Evolutionary conservation across 2,888 invertebrate species (phyloP), one percentile per base, ranked within the genome.

Genomic region (Chloromyia formosa): DNA sequence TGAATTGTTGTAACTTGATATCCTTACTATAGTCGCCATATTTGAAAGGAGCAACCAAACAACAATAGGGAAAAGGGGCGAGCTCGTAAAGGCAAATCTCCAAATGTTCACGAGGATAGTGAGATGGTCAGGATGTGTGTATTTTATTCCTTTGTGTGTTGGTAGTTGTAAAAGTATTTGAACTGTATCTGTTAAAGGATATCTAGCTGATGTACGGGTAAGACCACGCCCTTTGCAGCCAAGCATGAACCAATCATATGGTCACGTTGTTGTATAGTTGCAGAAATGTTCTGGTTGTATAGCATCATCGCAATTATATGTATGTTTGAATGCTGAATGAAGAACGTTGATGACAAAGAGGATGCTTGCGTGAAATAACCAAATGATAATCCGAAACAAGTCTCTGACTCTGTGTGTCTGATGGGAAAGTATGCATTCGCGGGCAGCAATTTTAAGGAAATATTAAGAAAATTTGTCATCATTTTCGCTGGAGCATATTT

Each of bases 1-100:
- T 62, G 62, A 62, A 62, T 62, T 62, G 62, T 62, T 62, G 62
- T 40, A 62, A 62, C 16, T 14, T 27, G 62, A 62, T 62, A 62
- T 40, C 16, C 16, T 35, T 40, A 62, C 40, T 35, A n/a, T 12
- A 62, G 56, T 27, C 62, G 62, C 62, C 62, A 62, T 62, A 40
- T 62, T 62, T 35, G 7, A 61, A 61, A 61, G 27, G 62, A 62
- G 27, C 62, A 16, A 40, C 62, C 7, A 62, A 16, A 12, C 62
- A 60, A 20, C 18, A 56, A 56, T 20, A 16, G 16, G 20, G 16
- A 23, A 23, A 23, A 23, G 23, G 60, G 23, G 23, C 60, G 23
- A 60, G 49, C 2, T 49, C 16, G 49, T 7, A n/a, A 49, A 49
- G 49, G 7, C 27, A 7, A 35, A 35, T 4, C 27, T 7, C 3